Base-by-base conservation (phyloP, 2,797 vertebrate species). In the Acropternis orthonyx region DNA sequence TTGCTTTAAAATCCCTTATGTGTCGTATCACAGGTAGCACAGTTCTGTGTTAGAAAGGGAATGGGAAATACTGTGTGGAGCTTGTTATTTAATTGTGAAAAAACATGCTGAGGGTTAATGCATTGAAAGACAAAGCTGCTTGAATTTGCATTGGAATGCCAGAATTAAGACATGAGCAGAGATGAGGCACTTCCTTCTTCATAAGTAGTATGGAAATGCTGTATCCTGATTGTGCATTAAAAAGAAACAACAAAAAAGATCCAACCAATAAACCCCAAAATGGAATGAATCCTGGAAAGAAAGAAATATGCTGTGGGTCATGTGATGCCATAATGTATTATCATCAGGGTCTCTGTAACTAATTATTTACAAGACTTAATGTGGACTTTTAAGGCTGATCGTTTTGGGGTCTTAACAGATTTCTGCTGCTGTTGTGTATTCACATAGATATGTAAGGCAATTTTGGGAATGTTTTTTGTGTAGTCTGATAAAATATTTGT, bases 1-100 rank as follows among this genome's bases (percentile, higher is more conserved):
- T 98, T 97, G 98, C 97, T 97, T 96, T 97, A 95, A 98, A 98
- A 98, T 98, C 98, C 98, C 98, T 95, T 92, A 98, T 97, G 97
- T 97, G 96, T 97, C 97, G 96, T 96, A 96, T 97, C 87, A 71
- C 95, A 95, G 97, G 97, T 85, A 97, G 95, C 17, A 63, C 49
- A 89, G 93, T 92, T 97, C 84, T 92, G 17, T 24, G 49, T 62
- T 87, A 81, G 95, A 88, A 94, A 93, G 84, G 68, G 44, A 88
- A 91, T 92, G 84, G 93, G 81, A 94, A 95, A 91, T 77, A 59
- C 63, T 85, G 82, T 84, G 88, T 84, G 49, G 61, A 88, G 92
- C 93, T 93, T 80, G 84, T 95, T 97, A 92, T 96, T 97, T 97
- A 97, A 97, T 97, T 96, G 97, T 54, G 93, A 81, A 97, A 97